A percentile compares a stretch with the other conserved stretches of the same genome.
Evolutionary conservation across 1,140 invertebrate genomes (phyloP).

Genomic region (Trachymyrmex cornetzi): DNA sequence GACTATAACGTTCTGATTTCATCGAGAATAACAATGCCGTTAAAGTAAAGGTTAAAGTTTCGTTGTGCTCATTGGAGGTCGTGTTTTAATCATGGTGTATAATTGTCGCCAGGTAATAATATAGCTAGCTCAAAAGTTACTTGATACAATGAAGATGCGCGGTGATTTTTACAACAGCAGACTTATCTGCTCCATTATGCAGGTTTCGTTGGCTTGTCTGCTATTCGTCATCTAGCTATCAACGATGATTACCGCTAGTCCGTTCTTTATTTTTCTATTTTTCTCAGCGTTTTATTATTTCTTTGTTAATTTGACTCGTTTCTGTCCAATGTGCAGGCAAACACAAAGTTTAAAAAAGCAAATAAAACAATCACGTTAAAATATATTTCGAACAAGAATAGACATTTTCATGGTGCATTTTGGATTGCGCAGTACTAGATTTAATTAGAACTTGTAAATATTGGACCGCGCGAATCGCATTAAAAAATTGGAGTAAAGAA

Average conservation of each 20-base stretch:
- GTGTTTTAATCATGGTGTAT: slow-evolving; percentile 1
- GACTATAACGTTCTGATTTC: slow-evolving; percentile 70
- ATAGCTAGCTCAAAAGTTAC: slow-evolving; percentile 74
- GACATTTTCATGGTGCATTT: neutral
- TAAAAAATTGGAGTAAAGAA: too few species aligned
- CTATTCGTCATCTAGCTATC: slow-evolving; percentile 73
- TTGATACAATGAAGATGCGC: slow-evolving; percentile 79
- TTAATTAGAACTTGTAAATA: too few species aligned
- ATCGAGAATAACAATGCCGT: slow-evolving; percentile 32
- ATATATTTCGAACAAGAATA: neutral
- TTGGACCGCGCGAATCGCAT: neutral
- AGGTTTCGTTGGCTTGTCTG: slow-evolving; percentile 75
- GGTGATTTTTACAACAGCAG: slow-evolving; percentile 78
- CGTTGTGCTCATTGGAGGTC: neutral
- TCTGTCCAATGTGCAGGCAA: neutral
- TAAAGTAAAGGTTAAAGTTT: neutral
- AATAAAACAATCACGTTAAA: neutral
- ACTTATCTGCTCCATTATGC: slow-evolving; percentile 78
- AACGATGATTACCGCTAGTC: slow-evolving; percentile 70
- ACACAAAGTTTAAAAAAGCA: neutral
- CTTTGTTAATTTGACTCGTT: neutral
- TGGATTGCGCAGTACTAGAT: too few species aligned
- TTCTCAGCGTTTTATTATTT: neutral
- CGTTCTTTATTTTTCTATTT: neutral
- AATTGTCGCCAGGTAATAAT: slow-evolving; percentile 61